phyloP scores from a whole-genome alignment of 2,113 vertebrate genomes.

The Zosterops borbonicus region DNA sequence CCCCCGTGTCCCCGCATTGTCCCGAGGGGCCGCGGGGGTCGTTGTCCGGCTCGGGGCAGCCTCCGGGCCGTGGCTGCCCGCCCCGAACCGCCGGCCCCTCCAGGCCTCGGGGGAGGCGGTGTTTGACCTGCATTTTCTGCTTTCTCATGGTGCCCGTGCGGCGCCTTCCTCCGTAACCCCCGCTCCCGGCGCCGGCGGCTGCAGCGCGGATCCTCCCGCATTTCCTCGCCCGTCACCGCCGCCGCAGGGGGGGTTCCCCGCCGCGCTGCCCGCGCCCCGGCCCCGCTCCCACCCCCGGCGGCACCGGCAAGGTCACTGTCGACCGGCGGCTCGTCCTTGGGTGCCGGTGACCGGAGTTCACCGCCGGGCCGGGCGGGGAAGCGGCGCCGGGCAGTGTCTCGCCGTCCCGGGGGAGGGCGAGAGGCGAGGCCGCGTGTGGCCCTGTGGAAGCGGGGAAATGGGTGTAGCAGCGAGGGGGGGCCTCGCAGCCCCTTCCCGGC shows the following conservation, averaged over 20 bases:
- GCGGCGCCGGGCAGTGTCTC: neutral
- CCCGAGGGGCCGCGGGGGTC: neutral
- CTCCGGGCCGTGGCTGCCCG: neutral
- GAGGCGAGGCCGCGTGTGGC: neutral
- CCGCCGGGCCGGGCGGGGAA: neutral
- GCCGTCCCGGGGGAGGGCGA: neutral
- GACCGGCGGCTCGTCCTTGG: conserved; percentile 38
- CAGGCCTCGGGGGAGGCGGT: conserved; percentile 49
- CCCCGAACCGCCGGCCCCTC: neutral
- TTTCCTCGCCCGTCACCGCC: neutral
- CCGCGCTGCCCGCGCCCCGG: neutral
- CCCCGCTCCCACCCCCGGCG: neutral
- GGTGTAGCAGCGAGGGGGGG: neutral
- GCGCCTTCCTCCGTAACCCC: conserved; percentile 47
- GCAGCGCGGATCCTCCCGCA: conserved; percentile 32
- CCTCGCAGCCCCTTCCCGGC: neutral
- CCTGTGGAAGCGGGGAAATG: neutral
- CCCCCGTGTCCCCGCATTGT: neutral
- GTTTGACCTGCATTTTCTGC: conserved; percentile 80
- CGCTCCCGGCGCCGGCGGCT: conserved; percentile 20
- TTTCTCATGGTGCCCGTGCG: conserved; percentile 77
- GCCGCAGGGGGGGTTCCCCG: neutral
- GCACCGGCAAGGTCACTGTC: conserved; percentile 68
- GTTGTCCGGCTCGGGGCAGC: conserved; percentile 44
- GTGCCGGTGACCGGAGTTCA: conserved; percentile 20